Evolutionary conservation across 2,113 vertebrate species (phyloP), one percentile per base, ranked within the genome.

Genomic region (Mastomys natalensis): DNA sequence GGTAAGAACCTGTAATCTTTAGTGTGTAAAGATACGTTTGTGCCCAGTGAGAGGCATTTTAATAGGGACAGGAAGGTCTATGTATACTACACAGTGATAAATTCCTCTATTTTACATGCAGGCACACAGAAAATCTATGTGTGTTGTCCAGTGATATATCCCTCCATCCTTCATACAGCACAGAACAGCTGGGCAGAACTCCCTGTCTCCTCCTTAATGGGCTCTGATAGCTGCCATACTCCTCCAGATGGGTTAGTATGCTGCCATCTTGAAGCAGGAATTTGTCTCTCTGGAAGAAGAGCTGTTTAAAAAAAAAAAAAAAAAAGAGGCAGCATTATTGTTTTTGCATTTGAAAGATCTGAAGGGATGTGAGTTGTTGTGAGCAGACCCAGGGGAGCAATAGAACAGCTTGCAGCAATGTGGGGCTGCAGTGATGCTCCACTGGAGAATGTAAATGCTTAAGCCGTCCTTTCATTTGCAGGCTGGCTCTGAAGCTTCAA

Each of bases 401-500:
- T 8, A 10, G 37, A 48, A 43, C 21, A 9, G 55, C 29, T 8
- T 3, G 13, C 13, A 26, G 68, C 0, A 29, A 53, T 77, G 19
- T 29, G 48, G 43, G 81, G 45, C 45, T 34, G 16, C 48, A 11
- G 1, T 0, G 5, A 8, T 3, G 0, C 7, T 43, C 60, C 4
- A 5, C 43, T 87, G 58, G 11, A 60, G 34, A 68, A 87, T 37
- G 12, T 5, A 8, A 68, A 31, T 48, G 68, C 22, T 72, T 8
- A 70, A 5, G 51, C 31, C 37, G 60, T 58, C 1, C 29, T 29
- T 21, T 0, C 0, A 26, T 19, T 7, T 9, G 5, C 34, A 60
- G 24, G 53, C 64, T 31, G 21, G 40, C 26, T 72, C 62, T 7
- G 31, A 40, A 21, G 16, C 7, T n/a, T 31, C n/a, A 31, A 78